These are phyloP conservation scores for Bacillus rossius DNA, from an alignment of 1,140 invertebrate species.

Conservation along the genomic window DNA sequence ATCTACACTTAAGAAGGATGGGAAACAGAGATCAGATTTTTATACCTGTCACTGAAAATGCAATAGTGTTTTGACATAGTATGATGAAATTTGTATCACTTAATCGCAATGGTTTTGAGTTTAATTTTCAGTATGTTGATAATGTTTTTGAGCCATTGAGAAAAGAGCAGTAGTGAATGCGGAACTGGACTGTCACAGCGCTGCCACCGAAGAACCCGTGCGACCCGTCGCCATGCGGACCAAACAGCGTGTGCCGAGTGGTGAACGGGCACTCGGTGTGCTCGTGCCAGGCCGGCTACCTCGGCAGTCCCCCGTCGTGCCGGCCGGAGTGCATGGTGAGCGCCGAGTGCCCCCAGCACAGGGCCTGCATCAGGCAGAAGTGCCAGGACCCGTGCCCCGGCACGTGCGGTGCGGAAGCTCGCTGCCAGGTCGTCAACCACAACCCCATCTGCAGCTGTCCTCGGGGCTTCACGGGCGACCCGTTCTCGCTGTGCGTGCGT, in stretches of 20 bases:
- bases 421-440: constrained; percentile 75
- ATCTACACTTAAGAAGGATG: too few relatives aligned
- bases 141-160: too few relatives aligned
- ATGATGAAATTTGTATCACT: too few relatives aligned
- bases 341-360: constrained; percentile 63
- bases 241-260: constrained; percentile 70
- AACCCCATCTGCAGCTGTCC: constrained; percentile 82
- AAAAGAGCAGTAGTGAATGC: too few relatives aligned
- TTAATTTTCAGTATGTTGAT: too few relatives aligned
- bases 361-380: constrained; percentile 73
- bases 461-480: constrained; percentile 68
- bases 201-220: constrained; percentile 57
- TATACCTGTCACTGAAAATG: too few relatives aligned
- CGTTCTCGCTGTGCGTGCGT: constrained; percentile 66
- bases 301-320: constrained; percentile 68
- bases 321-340: constrained; percentile 74
- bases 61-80: too few relatives aligned
- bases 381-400: constrained; percentile 76
- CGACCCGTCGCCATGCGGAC: constrained; percentile 72
- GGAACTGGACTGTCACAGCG: constrained; percentile 3
- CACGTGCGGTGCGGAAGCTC: constrained; percentile 70
- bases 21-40: too few relatives aligned
- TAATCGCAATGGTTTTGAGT: too few relatives aligned
- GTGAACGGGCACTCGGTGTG: constrained; percentile 67
- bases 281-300: constrained; percentile 67